Evolutionary conservation across 2,113 vertebrate species (phyloP), one percentile per base, ranked within the genome.

Genomic region (Silurus meridionalis): DNA sequence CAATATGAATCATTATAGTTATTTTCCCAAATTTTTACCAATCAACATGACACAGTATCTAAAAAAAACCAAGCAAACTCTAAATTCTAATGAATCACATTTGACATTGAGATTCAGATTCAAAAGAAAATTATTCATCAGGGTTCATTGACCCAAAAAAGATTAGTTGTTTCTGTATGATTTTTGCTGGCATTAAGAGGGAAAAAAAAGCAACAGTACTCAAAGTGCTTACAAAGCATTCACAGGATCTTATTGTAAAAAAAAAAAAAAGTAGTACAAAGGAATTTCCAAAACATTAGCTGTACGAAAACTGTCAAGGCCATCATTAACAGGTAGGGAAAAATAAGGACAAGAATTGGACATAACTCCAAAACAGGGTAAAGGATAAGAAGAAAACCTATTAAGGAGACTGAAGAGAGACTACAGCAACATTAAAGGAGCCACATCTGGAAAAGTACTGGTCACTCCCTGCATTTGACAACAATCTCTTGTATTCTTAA

Each of bases 401-500:
- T 55, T 37, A 57, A 6, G 52, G 13, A 57, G 75, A 3, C 72
- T 75, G 21, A 19, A 21, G n/a, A 75, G 19, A 6, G 21, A 75
- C n/a, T 78, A 25, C 19, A 55, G 52, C 52, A 57, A 78, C 52
- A 78, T 15, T 78, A 25, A 78, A 78, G 8, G 23, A 14, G 74
- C 74, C 53, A 57, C 75, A 78, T 78, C 50, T 77, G 23, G 74
- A 46, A 37, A 75, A 13, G 71, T 52, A 23, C 50, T 77, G n/a
- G n/a, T 78, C 50, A 57, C 52, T 57, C 53, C n/a, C n/a, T 55
- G 75, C 52, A 57, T 78, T 6, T 57, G 53, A 78, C 6, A 78
- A 57, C 74, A 77, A 77, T 53, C 50, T 77, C 50, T 53, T 10
- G 9, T 74, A 77, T n/a, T 77, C 50, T 77, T 77, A n/a, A 77